These are phyloP conservation scores for Solen grandis DNA, from an alignment of 1,140 invertebrate genomes.

Conservation along the genomic window DNA sequence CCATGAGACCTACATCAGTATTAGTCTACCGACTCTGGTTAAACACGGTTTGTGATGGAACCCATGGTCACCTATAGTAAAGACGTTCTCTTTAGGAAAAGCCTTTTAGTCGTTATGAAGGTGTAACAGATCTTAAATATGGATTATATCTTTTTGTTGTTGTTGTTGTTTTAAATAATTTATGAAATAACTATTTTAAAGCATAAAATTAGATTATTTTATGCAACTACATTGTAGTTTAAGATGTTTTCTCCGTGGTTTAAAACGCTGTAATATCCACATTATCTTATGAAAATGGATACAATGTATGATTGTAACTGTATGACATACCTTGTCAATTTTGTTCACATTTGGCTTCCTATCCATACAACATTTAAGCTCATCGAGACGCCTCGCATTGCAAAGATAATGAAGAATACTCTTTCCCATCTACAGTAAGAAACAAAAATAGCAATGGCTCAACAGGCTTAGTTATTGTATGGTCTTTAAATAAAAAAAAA, in stretches of 20 bases:
- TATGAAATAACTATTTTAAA: not conserved
- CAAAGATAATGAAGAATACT: slow-evolving; percentile 5
- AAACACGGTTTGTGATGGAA: too few relatives aligned
- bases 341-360: slow-evolving; percentile 4
- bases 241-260: not conserved
- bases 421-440: slow-evolving; percentile 1
- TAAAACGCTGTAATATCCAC: not conserved
- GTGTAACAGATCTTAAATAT: too few relatives aligned
- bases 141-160: not conserved
- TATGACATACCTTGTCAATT: slow-evolving; percentile 3
- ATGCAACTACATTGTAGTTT: not conserved
- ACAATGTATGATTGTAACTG: not conserved
- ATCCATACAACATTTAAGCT: not conserved
- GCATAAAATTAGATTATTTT: not conserved
- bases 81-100: too few relatives aligned
- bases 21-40: too few relatives aligned
- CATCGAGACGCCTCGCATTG: not conserved
- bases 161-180: not conserved
- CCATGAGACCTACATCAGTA: too few relatives aligned
- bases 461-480: too few relatives aligned
- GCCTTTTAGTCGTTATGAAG: too few relatives aligned
- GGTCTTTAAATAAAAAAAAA: too few relatives aligned
- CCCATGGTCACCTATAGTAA: too few relatives aligned
- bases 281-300: not conserved
- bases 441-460: too few relatives aligned